Evolutionary conservation across 2,888 invertebrate genomes (phyloP).

Genomic region (Acanthopleura granulata): DNA sequence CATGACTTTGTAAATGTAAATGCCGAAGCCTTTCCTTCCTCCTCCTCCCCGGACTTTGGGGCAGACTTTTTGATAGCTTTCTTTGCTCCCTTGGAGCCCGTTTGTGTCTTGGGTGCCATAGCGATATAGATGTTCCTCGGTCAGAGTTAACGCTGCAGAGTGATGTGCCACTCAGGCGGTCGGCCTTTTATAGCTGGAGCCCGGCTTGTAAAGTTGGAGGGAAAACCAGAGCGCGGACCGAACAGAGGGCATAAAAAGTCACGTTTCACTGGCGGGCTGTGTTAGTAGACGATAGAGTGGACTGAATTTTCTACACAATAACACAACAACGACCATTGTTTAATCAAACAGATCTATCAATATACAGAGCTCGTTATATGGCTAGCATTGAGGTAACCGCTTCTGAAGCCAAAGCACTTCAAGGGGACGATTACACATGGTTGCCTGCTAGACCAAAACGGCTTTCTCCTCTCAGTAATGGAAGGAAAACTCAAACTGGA

Average conservation of each 20-base stretch:
- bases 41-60: constrained; percentile 43
- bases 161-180: not conserved
- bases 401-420: too few species aligned
- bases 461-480: too few species aligned
- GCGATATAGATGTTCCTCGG: not conserved
- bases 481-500: too few species aligned
- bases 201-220: not conserved
- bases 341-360: too few species aligned
- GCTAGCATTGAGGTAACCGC: too few species aligned
- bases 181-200: not conserved
- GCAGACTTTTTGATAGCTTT: constrained; percentile 49
- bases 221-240: too few species aligned
- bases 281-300: too few species aligned
- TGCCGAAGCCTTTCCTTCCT: constrained; percentile 51
- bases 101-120: constrained; percentile 35
- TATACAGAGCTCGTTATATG: too few species aligned
- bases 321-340: too few species aligned
- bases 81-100: constrained; percentile 46
- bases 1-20: constrained; percentile 58
- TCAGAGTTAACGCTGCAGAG: not conserved
- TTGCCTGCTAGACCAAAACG: too few species aligned
- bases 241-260: not conserved
- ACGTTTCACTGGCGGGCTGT: not conserved
- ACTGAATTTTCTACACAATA: too few species aligned
- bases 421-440: too few species aligned